Conservation (phyloP, 1,140 invertebrate genomes). For the honey bee (Apis mellifera) region Amel_HAv3.1 CM009940.2:975501-976000, state of each 20-base stretch:
- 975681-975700: constrained; percentile 54
- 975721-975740: constrained; percentile 29
- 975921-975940: too few relatives aligned
- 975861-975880: too few relatives aligned
- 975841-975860: too few relatives aligned
- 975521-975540: background rate
- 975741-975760: constrained; percentile 43
- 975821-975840: background rate
- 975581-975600: background rate
- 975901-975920: too few relatives aligned
- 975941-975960: too few relatives aligned
- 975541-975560: background rate
- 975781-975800: background rate
- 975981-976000: too few relatives aligned
- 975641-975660: constrained; percentile 18
- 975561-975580: background rate
- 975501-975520: background rate
- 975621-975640: constrained; percentile 36
- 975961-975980: too few relatives aligned
- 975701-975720: constrained; percentile 46
- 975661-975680: constrained; percentile 40
- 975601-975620: constrained; percentile 27
- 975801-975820: background rate
- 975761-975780: constrained; percentile 32
- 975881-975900: too few relatives aligned